Evolutionary conservation across 2,888 invertebrate species (phyloP), one percentile per base, ranked within the genome.

Genomic region (Machimus rusticus): DNA sequence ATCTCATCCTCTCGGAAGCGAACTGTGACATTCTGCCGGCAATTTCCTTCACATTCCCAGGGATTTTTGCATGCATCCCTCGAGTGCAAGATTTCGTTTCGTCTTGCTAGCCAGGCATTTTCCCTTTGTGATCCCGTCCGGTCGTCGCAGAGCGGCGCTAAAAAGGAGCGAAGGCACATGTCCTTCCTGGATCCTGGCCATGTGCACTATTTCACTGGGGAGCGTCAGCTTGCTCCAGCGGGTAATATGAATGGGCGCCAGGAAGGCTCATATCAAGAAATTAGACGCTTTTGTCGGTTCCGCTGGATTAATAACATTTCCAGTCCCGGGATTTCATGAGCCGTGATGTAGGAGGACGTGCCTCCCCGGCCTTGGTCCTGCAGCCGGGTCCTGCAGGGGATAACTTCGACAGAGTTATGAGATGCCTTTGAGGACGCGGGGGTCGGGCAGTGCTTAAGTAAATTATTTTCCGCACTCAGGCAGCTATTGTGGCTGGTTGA

Each of bases 181-280:
- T 31, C 31, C 31, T 81, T 28, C 19, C 55, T 43, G 31, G 28
- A 55, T 28, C 8, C 34, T 43, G 31, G 46, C 81, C 46, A 81
- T 28, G 66, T 31, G 34, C 51, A 81, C 28, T 55, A 55, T 34
- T 55, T 28, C 28, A 51, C 28, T 51, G 46, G 51, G 51, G 31
- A 51, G 51, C 12, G 28, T 51, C 34, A 81, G 46, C n/a, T 28
- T 81, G 51, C 81, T 51, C n/a, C 81, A 34, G 46, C 46, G 55
- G 9, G 16, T 19, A 79, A 46, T 81, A 31, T 81, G 8, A 55
- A 81, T 43, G 55, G 78, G 14, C 37, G 23, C 43, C 76, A 34
- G 76, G 76, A 78, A 78, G 39, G 28, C 78, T 78, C 78, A 78
- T 78, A 78, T 78, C 46, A 81, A 81, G 81, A n/a, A 81, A 28